These are phyloP conservation scores for Crotalus tigris DNA, from an alignment of 2,113 vertebrate genomes.

Conservation along the genomic window DNA sequence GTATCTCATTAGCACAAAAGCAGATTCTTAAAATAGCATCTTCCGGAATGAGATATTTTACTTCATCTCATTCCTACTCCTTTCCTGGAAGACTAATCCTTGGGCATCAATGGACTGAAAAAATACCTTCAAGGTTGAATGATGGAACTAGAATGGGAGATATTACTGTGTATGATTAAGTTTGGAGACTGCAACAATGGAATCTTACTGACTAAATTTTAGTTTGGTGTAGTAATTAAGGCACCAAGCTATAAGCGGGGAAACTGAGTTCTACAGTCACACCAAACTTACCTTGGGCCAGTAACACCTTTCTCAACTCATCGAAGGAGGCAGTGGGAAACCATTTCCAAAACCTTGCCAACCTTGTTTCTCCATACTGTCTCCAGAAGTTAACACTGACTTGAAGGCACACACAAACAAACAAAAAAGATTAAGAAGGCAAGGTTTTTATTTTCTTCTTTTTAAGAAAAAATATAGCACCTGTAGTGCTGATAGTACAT, in stretches of 20 bases:
- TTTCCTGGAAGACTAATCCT: not conserved
- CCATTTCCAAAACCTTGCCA: not conserved
- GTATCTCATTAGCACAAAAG: not conserved
- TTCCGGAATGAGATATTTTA: not conserved
- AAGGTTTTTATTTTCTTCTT: not conserved
- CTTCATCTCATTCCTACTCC: not conserved
- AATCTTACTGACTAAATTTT: not conserved
- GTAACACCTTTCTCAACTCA: not conserved
- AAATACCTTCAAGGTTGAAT: not conserved
- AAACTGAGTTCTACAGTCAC: not conserved
- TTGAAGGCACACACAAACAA: not conserved
- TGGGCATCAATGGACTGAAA: not conserved
- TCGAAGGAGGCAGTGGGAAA: not conserved
- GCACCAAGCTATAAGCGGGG: not conserved
- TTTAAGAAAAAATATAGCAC: not conserved
- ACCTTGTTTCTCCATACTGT: not conserved
- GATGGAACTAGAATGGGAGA: not conserved
- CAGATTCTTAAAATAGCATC: not conserved
- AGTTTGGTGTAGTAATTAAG: not conserved
- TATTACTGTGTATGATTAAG: not conserved
- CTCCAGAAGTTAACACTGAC: not conserved
- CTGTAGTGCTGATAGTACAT: not conserved
- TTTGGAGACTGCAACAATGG: not conserved
- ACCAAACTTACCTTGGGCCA: not conserved
- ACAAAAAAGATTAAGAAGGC: not conserved